A percentile compares a stretch with the other conserved stretches of the same genome.
phyloP scores from a whole-genome alignment of 1,140 invertebrate species.

The Monomorium pharaonis region DNA sequence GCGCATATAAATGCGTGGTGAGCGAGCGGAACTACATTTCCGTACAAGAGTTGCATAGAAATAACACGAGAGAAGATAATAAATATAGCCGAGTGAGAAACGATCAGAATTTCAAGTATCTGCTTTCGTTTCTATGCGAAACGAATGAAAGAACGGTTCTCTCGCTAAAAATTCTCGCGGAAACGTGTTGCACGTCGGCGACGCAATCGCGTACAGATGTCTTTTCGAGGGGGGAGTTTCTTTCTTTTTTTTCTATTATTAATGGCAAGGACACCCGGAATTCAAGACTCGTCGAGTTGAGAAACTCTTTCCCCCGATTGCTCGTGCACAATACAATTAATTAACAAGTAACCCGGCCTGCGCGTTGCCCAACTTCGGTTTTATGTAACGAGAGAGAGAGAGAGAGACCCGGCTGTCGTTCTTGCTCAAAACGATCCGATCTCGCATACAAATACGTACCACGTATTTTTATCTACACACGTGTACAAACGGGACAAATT shows the following conservation, averaged over 20 bases:
- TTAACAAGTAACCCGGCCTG: slow-evolving; percentile 69
- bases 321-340: slow-evolving; percentile 73
- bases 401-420: slow-evolving; percentile 38
- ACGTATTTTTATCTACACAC: background rate
- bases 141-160: background rate
- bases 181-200: background rate
- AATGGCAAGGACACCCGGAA: slow-evolving; percentile 58
- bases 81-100: slow-evolving; percentile 12
- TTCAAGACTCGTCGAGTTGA: slow-evolving; percentile 15
- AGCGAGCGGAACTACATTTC: slow-evolving; percentile 2
- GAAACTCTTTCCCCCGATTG: slow-evolving; percentile 59
- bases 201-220: background rate
- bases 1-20: background rate
- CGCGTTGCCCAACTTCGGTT: slow-evolving; percentile 55
- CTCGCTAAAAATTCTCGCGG: slow-evolving; percentile 11
- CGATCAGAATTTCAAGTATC: slow-evolving; percentile 4
- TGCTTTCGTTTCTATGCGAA: background rate
- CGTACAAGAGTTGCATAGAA: slow-evolving; percentile 11
- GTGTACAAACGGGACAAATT: background rate
- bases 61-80: background rate
- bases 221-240: background rate
- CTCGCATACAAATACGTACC: slow-evolving; percentile 17
- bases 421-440: slow-evolving; percentile 14
- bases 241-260: slow-evolving; percentile 1
- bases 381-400: slow-evolving; percentile 73